These are phyloP conservation scores for Diplazon laetatorius DNA, from an alignment of 2,888 invertebrate genomes.

Conservation along the genomic window DNA sequence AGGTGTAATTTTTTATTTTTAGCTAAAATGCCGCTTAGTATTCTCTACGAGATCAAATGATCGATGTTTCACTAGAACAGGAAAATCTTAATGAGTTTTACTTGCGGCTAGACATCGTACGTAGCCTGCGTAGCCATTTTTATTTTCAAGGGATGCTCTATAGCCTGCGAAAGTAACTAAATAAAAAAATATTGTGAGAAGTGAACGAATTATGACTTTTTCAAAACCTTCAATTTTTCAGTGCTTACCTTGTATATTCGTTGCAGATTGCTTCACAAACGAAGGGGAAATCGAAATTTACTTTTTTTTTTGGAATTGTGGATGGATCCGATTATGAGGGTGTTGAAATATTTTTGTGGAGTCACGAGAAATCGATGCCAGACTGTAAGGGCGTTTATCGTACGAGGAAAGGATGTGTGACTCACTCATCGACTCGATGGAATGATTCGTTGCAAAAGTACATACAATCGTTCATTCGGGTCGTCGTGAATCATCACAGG, in stretches of 20 bases:
- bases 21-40: too few species aligned
- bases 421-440: background rate
- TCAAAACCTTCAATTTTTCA: too few species aligned
- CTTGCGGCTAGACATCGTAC: too few species aligned
- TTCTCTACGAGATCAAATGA: too few species aligned
- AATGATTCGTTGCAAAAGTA: background rate
- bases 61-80: too few species aligned
- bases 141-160: background rate
- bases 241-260: too few species aligned
- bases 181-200: too few species aligned
- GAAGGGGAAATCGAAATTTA: slow-evolving; percentile 45
- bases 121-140: too few species aligned
- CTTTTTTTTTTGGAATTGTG: background rate
- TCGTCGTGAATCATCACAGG: background rate
- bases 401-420: background rate
- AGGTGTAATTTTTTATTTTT: too few species aligned
- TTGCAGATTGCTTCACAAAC: slow-evolving; percentile 2
- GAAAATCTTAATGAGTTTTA: too few species aligned
- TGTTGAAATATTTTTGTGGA: background rate
- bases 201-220: too few species aligned
- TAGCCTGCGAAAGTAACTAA: too few species aligned
- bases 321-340: background rate
- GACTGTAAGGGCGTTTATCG: background rate
- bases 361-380: slow-evolving; percentile 2
- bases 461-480: background rate